These are phyloP conservation scores for Glyptemys insculpta DNA, from an alignment of 2,797 vertebrate genomes.

Conservation along the genomic window DNA sequence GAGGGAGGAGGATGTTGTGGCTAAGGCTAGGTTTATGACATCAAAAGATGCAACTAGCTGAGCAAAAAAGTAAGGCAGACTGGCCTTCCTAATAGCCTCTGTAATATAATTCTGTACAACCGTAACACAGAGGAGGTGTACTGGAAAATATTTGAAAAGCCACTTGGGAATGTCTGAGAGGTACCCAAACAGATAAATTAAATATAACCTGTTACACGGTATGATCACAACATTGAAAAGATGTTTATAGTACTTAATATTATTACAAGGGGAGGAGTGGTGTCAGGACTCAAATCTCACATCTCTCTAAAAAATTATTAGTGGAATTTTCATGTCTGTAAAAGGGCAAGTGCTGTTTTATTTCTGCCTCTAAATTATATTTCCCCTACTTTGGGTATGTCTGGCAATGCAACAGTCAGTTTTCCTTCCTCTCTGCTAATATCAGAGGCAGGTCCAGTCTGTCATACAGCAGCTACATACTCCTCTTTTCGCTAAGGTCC, in stretches of 20 bases:
- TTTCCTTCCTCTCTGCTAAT: neutral
- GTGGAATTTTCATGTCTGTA: slow-evolving; percentile 28
- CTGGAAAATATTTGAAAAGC: slow-evolving; percentile 11
- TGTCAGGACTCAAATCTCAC: slow-evolving; percentile 51
- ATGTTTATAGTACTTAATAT: slow-evolving; percentile 38
- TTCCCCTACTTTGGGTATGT: slow-evolving; percentile 1
- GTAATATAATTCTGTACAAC: neutral
- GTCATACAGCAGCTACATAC: neutral
- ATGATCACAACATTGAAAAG: slow-evolving; percentile 37
- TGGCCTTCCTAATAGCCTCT: neutral
- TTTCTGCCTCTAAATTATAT: neutral
- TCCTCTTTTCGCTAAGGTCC: neutral
- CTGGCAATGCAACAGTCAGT: neutral
- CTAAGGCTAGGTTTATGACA: neutral
- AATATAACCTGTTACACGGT: slow-evolving; percentile 35
- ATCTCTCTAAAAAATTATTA: slow-evolving; percentile 37
- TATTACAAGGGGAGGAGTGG: slow-evolving; percentile 9
- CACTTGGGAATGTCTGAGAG: slow-evolving; percentile 23
- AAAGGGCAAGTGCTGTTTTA: slow-evolving; percentile 37
- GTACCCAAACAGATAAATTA: slow-evolving; percentile 25
- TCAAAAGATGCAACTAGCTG: neutral
- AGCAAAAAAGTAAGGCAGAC: neutral
- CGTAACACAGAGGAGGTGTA: neutral
- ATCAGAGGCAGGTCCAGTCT: neutral
- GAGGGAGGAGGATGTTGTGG: neutral